These are phyloP conservation scores for Tautogolabrus adspersus DNA, from an alignment of 2,113 vertebrate genomes.

Conservation along the genomic window DNA sequence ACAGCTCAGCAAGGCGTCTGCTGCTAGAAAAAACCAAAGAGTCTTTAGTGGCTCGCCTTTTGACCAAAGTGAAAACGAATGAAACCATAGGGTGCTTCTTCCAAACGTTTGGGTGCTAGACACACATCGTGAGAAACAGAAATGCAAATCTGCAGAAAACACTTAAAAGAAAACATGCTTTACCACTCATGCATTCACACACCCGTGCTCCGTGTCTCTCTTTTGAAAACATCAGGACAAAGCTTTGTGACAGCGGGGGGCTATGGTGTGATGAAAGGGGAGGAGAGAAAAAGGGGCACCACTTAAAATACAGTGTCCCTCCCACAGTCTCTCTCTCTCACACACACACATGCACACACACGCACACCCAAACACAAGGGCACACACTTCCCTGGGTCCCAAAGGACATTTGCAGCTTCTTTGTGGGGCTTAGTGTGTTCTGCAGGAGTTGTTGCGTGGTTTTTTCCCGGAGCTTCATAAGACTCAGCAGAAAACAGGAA, in stretches of 20 bases:
- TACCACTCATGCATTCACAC: neutral
- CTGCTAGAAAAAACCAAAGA: conserved; percentile 28
- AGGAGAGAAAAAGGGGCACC: conserved; percentile 69
- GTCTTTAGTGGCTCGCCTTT: conserved; percentile 30
- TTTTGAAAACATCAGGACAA: conserved; percentile 65
- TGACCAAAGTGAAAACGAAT: conserved; percentile 47
- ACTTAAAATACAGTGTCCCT: conserved; percentile 65
- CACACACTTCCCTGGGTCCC: conserved; percentile 54
- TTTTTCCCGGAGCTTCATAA: conserved; percentile 38
- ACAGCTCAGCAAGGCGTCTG: conserved; percentile 18
- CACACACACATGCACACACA: conserved; percentile 30
- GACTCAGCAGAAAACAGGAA: conserved; percentile 44
- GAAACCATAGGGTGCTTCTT: conserved; percentile 47
- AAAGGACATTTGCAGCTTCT: conserved; percentile 53
- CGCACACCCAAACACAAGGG: conserved; percentile 48
- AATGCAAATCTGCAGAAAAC: conserved; percentile 27
- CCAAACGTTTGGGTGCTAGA: conserved; percentile 8
- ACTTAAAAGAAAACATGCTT: neutral
- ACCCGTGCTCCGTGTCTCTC: neutral
- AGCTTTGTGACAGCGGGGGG: conserved; percentile 50
- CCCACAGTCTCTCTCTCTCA: conserved; percentile 62
- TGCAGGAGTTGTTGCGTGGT: conserved; percentile 17
- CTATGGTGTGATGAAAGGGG: conserved; percentile 69
- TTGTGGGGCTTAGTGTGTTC: conserved; percentile 14
- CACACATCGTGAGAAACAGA: conserved; percentile 1